Evolutionary conservation across 2,888 invertebrate species (phyloP), one percentile per base, ranked within the genome.

Genomic region (Hedya salicella): DNA sequence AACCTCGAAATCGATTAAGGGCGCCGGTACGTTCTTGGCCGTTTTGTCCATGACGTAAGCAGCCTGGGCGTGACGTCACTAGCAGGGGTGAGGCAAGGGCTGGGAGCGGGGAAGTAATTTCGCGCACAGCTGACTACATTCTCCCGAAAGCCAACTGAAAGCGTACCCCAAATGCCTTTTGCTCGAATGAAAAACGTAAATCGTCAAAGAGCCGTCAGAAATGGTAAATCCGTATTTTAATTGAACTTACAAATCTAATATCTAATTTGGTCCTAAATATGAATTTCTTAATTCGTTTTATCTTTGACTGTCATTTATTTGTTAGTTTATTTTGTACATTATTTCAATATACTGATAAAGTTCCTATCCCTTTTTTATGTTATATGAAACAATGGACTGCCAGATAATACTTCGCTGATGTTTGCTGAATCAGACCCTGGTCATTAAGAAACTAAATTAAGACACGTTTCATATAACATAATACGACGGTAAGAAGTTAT

Each of bases 1-100:
- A 86, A 85, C 86, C 85, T 83, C 83, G 76, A 82, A 83, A 85
- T 86, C 86, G 88, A 89, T 87, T 87, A 86, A 85, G 88, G 87
- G 82, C 84, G 78, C 78, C 79, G 78, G 79, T 82, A 83, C 84
- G 83, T 83, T 85, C 86, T 85, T 82, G 81, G 83, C 80, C 83
- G 82, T 80, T 83, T 80, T 75, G 85, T 80, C 76, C 77, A 85
- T 90, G 91, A 91, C 91, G 91, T 89, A 80, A 90, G 81, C 81
- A 76, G 76, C 80, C 82, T 73, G 76, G 77, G 75, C 69, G 82
- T 89, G 89, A 91, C 90, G 91, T 91, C 89, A 89, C 80, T 78
- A 71, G 81, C 77, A 76, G 78, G 83, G 80, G 75, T 73, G 73
- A 50, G 66, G 46, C 52, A 66, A 40, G 70, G 78, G 78, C 72